Evolutionary conservation across 1,140 invertebrate species (phyloP).

Genomic region (Papilio glaucus): DNA sequence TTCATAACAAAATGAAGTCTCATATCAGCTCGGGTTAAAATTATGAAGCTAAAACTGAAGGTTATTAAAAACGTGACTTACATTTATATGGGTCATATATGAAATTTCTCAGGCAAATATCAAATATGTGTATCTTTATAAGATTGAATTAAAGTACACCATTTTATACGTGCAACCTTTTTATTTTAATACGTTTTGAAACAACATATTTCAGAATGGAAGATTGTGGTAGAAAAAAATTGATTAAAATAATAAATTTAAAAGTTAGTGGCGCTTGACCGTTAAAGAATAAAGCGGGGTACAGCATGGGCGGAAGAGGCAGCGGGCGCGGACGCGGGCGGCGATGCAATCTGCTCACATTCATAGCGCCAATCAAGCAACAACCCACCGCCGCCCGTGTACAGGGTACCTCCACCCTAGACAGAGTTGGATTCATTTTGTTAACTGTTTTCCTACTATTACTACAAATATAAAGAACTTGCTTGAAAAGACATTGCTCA

Average conservation of each 20-base stretch:
- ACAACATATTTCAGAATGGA: background rate
- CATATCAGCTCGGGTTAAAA: slow-evolving; percentile 79
- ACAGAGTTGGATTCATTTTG: slow-evolving; percentile 56
- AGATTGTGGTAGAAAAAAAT: background rate
- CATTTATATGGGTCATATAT: slow-evolving; percentile 78
- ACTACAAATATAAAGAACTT: too few species aligned
- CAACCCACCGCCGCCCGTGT: slow-evolving; percentile 67
- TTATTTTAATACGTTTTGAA: background rate
- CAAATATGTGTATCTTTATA: slow-evolving; percentile 56
- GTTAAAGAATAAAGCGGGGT: slow-evolving; percentile 39
- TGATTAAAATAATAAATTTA: slow-evolving; percentile 20
- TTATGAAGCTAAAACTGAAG: slow-evolving; percentile 83
- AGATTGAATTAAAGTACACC: slow-evolving; percentile 47
- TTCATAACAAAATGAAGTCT: slow-evolving; percentile 81
- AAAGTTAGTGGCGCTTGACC: slow-evolving; percentile 16
- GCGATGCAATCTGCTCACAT: slow-evolving; percentile 80
- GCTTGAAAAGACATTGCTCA: too few species aligned
- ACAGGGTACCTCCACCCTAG: slow-evolving; percentile 59
- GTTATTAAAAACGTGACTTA: slow-evolving; percentile 83
- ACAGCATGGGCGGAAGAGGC: slow-evolving; percentile 48
- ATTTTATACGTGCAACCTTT: background rate
- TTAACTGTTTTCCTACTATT: background rate
- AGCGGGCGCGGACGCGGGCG: slow-evolving; percentile 51
- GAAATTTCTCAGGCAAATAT: slow-evolving; percentile 68
- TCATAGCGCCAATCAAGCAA: slow-evolving; percentile 81